Base-by-base conservation (phyloP, 2,113 vertebrate genomes). In the Nipponia nippon region DNA sequence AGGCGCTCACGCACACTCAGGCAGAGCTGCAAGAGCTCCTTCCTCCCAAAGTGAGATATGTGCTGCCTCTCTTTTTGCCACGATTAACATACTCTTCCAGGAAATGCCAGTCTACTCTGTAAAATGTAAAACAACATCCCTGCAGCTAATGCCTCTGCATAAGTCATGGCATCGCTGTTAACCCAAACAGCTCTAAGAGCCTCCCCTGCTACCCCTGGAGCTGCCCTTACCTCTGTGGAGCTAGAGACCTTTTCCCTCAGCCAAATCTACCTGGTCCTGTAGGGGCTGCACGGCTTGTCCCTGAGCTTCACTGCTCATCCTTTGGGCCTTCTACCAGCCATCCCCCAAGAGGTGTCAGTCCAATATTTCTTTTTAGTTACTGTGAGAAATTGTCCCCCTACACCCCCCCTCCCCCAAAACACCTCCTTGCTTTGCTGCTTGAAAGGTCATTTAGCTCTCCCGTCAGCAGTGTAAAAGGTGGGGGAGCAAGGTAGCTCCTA, bases 1-100 rank as follows among this genome's bases (percentile, higher is more conserved):
- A 72, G 40, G 17, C 0, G 1, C 63, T 50, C 9, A 1, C 0
- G 4, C 34, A 36, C 11, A 3, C 29, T 72, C 17, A 1, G 0
- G 44, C 30, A 73, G 55, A 79, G 56, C 42, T 66, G 42, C 26
- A 63, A n/a, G 61, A 67, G 38, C 23, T 67, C 34, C 44, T 77
- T 91, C 36, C 78, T 52, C 59, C 47, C 63, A 16, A 34, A 78
- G 8, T 23, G 32, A 42, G 42, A 26, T 16, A 16, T 23, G 19
- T 4, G n/a, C 36, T 62, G 71, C 55, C 29, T 50, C 19, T 82
- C 25, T 81, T 84, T 55, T 75, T 63, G 29, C 25, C 17, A 10
- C 4, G 27, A 66, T 66, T 80, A 83, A 36, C 19, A 25, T 66
- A 18, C 25, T 8, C 21, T 91, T 67, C 44, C 23, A 73, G 50